Conservation (phyloP, 2,888 invertebrate species). For the Gastracanthus pulcherrimus region DNA sequence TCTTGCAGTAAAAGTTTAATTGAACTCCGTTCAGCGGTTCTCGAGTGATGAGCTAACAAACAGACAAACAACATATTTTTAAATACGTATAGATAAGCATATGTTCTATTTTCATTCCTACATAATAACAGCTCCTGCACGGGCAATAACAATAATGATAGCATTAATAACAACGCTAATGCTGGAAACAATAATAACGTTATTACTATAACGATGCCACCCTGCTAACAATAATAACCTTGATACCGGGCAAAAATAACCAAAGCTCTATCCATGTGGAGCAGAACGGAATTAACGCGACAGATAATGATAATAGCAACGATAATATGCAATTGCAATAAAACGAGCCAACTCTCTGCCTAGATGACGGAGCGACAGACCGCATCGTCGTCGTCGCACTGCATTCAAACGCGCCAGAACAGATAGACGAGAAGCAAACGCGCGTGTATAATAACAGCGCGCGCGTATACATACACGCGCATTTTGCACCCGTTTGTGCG, state of each 20-base stretch:
- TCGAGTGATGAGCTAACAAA: too few species aligned
- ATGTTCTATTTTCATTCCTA: too few species aligned
- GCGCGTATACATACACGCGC: background rate
- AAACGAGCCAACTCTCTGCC: background rate
- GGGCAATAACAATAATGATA: background rate
- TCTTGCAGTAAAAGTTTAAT: too few species aligned
- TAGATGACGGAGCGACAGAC: background rate
- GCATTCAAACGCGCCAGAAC: too few species aligned
- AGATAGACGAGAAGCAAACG: background rate
- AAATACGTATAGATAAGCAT: too few species aligned
- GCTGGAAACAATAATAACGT: background rate
- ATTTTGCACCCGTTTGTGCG: background rate
- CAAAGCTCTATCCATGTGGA: too few species aligned
- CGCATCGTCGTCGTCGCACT: too few species aligned
- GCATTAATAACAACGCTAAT: background rate
- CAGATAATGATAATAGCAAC: background rate
- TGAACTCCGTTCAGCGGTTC: too few species aligned
- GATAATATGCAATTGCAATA: constrained; percentile 24
- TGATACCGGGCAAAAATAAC: too few species aligned
- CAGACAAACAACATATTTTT: too few species aligned
- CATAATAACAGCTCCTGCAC: too few species aligned
- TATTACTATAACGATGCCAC: too few species aligned
- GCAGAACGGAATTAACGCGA: background rate
- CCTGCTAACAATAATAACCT: background rate
- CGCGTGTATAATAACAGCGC: background rate